Base-by-base conservation (phyloP, 2,888 invertebrate genomes). In the Acronicta leporina region DNA sequence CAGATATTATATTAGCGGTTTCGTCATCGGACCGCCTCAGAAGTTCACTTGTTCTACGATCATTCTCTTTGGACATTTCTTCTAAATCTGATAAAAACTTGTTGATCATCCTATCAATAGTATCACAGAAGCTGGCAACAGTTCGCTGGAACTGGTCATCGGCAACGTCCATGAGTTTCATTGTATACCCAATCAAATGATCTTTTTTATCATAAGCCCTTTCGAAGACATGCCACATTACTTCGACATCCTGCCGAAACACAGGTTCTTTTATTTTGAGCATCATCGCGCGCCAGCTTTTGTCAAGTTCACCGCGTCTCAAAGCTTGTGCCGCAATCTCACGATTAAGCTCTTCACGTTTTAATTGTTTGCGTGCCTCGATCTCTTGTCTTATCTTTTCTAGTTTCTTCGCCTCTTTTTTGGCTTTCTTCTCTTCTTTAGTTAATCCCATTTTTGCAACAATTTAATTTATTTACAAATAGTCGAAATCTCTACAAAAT, bases 91-190 rank as follows among this genome's bases (percentile, higher is more conserved):
- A 43, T 20, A 91, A 75, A 74, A 94, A 94, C 68, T 92, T 93
- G 53, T 86, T 95, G 53, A 96, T 95, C 84, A 96, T 95, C 56
- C 92, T 91, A 68, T 96, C 95, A 47, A 97, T 94, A 25, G 95
- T 95, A 56, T 95, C 94, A 54, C 96, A 95, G 83, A 96, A 96
- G 42, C 95, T 95, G 51, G 96, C 93, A 69, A 96, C 95, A 51
- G 96, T 95, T 66, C 95, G 94, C 61, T 95, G 92, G 74, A 96
- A 96, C 79, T 97, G 96, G 25, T 95, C 91, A 82, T 96, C 96
- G 3, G 96, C 95, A 62, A 95, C 86, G 51, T 96, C 92, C 69
- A 96, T 91, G 69, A 96, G 95, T 53, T 92, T 89, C 79, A 96
- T 89, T 13, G 96, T 91, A 67, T 93, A 92, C 6, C 86, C 81